phyloP scores from a whole-genome alignment of 2,888 invertebrate species.

The Coleophora flavipennella region DNA sequence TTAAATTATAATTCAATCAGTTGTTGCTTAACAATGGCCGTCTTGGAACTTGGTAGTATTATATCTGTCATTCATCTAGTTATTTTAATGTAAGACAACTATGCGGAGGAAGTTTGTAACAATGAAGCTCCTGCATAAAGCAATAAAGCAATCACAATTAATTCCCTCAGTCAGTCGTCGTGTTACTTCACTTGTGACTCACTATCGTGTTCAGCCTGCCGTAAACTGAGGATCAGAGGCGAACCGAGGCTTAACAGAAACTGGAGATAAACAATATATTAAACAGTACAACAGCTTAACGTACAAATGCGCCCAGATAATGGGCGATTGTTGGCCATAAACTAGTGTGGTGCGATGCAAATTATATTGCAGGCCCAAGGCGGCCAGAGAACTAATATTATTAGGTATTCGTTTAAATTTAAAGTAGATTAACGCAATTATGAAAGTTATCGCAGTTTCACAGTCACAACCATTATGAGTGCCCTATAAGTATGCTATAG shows the following conservation, averaged over 20 bases:
- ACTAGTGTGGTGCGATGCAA: conserved; percentile 48
- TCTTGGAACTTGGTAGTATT: neutral
- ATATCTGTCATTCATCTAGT: neutral
- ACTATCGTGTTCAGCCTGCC: conserved; percentile 7
- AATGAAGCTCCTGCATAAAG: too few species aligned
- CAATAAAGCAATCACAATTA: too few species aligned
- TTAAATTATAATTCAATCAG: conserved; percentile 5
- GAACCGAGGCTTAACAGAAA: conserved; percentile 15
- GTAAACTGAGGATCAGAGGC: conserved; percentile 9
- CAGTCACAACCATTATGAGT: conserved; percentile 4
- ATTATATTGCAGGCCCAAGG: conserved; percentile 38
- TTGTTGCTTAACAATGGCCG: conserved; percentile 4
- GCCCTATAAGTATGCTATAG: too few species aligned
- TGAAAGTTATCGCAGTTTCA: conserved; percentile 29
- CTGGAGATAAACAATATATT: conserved; percentile 33
- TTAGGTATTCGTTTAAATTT: conserved; percentile 21
- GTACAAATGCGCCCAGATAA: conserved; percentile 47
- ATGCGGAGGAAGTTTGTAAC: too few species aligned
- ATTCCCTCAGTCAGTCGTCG: too few species aligned
- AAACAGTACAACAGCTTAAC: conserved; percentile 37
- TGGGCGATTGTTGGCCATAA: conserved; percentile 51
- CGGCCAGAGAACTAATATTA: conserved; percentile 29
- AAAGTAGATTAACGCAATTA: conserved; percentile 33
- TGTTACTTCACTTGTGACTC: too few species aligned
- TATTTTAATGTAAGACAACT: too few species aligned